A percentile compares a stretch with the other conserved stretches of the same genome.
Evolutionary conservation across 64 coral and sea anemone genomes (phyloP).

Genomic region (Astreopora myriophthalma): DNA sequence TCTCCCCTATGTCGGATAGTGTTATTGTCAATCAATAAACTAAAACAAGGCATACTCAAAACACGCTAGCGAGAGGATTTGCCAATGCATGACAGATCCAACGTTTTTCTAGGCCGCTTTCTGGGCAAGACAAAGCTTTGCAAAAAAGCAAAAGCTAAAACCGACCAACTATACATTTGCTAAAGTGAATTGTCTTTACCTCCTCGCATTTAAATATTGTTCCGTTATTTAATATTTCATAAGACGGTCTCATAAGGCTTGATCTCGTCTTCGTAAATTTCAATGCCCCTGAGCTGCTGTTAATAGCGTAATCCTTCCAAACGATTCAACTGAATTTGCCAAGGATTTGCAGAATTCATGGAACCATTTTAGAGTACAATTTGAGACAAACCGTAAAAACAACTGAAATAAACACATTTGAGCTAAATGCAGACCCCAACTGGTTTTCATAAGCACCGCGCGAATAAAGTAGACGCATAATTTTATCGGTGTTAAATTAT

Average conservation of each 20-base stretch:
- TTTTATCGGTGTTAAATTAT: conserved; percentile 1
- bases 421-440: conserved; percentile 3
- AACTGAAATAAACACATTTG: conserved; percentile 35
- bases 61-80: not conserved
- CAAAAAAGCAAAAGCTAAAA: not conserved
- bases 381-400: not conserved
- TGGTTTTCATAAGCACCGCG: not conserved
- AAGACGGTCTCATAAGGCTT: too few species aligned
- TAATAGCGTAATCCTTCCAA: not conserved
- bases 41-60: not conserved
- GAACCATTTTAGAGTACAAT: not conserved
- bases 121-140: not conserved
- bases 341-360: not conserved
- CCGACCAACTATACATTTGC: not conserved
- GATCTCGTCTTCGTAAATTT: conserved; percentile 1
- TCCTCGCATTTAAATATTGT: conserved; percentile 36
- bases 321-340: not conserved
- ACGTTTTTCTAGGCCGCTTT: not conserved
- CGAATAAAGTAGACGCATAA: conserved; percentile 17
- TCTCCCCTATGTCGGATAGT: not conserved
- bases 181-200: conserved; percentile 4
- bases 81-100: not conserved
- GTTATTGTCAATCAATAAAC: not conserved
- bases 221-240: conserved; percentile 58
- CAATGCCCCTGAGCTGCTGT: not conserved